Evolutionary conservation across 2,113 vertebrate genomes (phyloP), one percentile per base, ranked within the genome.

Genomic region (Gasterosteus nipponicus): DNA sequence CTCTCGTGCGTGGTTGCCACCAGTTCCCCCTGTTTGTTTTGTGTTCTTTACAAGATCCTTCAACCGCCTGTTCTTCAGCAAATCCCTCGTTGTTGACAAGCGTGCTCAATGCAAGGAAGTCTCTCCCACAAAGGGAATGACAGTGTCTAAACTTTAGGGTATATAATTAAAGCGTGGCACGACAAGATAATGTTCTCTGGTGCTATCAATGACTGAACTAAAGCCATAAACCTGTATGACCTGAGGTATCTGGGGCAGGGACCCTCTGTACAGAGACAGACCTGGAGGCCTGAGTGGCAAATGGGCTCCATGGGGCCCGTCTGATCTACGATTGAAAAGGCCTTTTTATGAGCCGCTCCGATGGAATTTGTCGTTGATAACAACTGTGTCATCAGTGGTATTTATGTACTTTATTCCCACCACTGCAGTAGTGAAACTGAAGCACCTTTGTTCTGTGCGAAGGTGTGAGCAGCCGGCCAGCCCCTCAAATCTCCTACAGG

Each of bases 61-160:
- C 75, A 80, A 7, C 69, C 54, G 69, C 66, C 47, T 64, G 53
- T 69, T 72, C 58, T 73, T 75, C 19, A 16, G 47, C 35, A 69
- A 83, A 87, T 89, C 75, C 78, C 69, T 47, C 54, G 44, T 61
- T 83, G 82, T 87, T 81, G 87, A 86, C 84, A 84, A 44, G 73
- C 33, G 65, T 49, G 35, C 80, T 83, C 80, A 78, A 78, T 38
- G 54, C 31, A n/a, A 51, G 29, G 51, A 66, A 66, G 63, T 65
- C 3, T 42, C 16, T 44, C 39, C 15, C 54, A 33, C 53, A 31
- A 10, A 46, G 68, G 33, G 16, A 31, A 44, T 33, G 26, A 58
- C 44, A 33, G 54, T 47, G 44, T 47, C 10, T n/a, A 66, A 11
- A 51, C 22, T 31, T 44, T 3, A 14, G 67, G 26, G 53, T 33